These are phyloP conservation scores for Cheilinus undulatus DNA, from an alignment of 2,113 vertebrate species.

Conservation along the genomic window DNA sequence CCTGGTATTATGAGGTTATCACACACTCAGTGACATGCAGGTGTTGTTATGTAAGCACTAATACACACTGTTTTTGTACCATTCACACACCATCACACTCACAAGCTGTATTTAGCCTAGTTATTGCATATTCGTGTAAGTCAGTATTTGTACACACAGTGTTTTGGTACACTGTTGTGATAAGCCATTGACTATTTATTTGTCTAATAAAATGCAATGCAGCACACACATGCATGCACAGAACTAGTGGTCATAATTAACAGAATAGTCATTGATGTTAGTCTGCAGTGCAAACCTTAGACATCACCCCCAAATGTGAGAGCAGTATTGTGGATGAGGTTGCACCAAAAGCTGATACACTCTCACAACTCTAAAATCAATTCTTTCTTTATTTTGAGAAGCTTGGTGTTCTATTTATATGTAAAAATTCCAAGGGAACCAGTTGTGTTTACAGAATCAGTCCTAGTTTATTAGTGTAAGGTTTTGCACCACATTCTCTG, in stretches of 20 bases:
- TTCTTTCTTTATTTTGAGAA: neutral
- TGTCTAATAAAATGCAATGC: conserved; percentile 4
- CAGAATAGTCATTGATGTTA: conserved; percentile 2
- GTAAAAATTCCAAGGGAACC: neutral
- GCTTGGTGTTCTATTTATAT: neutral
- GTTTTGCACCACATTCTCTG: neutral
- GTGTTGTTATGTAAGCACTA: conserved; percentile 19
- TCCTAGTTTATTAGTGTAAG: neutral
- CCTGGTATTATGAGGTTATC: conserved; percentile 25
- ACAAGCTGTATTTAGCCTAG: conserved; percentile 30
- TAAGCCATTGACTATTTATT: conserved; percentile 50
- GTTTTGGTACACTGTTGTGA: conserved; percentile 32
- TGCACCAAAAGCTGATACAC: no score
- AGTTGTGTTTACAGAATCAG: neutral
- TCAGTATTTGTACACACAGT: neutral
- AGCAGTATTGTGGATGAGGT: no score
- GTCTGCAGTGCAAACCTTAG: neutral
- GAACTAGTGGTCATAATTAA: conserved; percentile 1
- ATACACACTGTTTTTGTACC: neutral
- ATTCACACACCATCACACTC: neutral
- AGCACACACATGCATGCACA: neutral
- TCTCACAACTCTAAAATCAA: neutral
- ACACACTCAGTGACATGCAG: neutral
- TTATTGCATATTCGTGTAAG: neutral
- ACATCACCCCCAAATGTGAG: neutral